Base-by-base conservation (phyloP, 2,113 vertebrate genomes). In the Setophaga kirtlandii region DNA sequence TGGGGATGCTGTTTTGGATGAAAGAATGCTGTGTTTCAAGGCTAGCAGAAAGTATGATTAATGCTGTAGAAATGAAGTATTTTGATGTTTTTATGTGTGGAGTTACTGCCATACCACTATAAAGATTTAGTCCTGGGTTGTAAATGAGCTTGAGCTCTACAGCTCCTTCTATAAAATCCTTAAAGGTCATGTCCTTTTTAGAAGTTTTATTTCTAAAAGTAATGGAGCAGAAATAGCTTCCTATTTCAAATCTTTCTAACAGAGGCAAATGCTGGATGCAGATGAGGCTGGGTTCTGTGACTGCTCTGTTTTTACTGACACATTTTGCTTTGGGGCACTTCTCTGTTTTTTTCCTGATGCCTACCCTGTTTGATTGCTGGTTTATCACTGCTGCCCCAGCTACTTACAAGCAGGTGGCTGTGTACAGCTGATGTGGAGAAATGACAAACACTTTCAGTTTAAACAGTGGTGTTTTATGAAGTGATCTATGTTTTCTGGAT, bases 171-270 rank as follows among this genome's bases (percentile, higher is more conserved):
- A 76, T 46, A 56, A 87, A 62, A 89, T 41, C 19, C 53, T 93
- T 87, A 83, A 94, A 91, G 84, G 81, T 95, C 81, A 33, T 24
- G 28, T 76, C 78, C 59, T 33, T 89, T 82, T 87, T 44, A 85
- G 90, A 62, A 83, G 39, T 83, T 92, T 93, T 70, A 71, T 82
- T 94, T 87, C 74, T 79, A 27, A 87, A 83, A 75, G 65, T 75
- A 91, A 82, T n/a, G 42, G 74, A 68, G 31, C 58, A 71, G 77
- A 92, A 92, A 84, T 81, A 85, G 68, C 81, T 94, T 91, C 65
- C 64, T 86, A 30, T 93, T 87, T 97, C 91, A 97, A 96, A 96
- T 94, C 95, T 97, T 97, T 97, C 92, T 93, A 95, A 95, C 91
- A 89, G 94, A 81, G 82, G 74, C 52, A 89, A 87, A 82, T 73